Conservation (phyloP, 2,113 vertebrate species). For the Salvelinus fontinalis region DNA sequence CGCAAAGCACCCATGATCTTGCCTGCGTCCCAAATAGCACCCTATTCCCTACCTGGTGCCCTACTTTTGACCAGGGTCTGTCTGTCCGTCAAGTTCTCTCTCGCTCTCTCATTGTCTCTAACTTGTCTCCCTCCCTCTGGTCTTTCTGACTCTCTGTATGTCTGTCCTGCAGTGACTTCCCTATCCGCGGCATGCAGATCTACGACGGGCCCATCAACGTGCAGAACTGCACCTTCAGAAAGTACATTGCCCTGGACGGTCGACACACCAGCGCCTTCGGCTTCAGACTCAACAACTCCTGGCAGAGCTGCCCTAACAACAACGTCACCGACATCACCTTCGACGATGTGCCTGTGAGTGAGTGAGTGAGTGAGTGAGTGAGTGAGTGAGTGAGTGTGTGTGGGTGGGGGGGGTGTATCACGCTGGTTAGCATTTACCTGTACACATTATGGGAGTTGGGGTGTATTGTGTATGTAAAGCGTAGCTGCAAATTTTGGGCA, state of each 20-base stretch:
- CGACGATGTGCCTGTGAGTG: conserved; percentile 89
- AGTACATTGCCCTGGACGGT: conserved; percentile 85
- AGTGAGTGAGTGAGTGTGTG: neutral
- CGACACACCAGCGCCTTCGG: conserved; percentile 93
- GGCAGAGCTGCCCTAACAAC: conserved; percentile 98
- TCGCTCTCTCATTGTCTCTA: too few species aligned
- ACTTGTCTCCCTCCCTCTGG: neutral
- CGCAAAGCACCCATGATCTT: too few species aligned
- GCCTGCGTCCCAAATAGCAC: too few species aligned
- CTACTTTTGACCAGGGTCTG: neutral
- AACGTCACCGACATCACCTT: conserved; percentile 85
- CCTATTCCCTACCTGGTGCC: too few species aligned
- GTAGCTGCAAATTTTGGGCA: too few species aligned
- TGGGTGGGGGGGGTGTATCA: too few species aligned
- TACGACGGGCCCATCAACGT: conserved; percentile 93
- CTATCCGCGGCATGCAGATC: conserved; percentile 93
- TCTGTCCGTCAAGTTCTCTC: neutral
- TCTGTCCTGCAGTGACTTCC: conserved; percentile 81
- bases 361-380: neutral
- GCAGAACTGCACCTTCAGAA: conserved; percentile 95
- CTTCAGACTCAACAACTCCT: conserved; percentile 97
- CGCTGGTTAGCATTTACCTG: neutral
- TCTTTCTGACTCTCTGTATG: conserved; percentile 10
- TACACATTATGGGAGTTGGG: neutral
- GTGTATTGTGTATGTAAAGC: neutral